Conservation (phyloP, 2,797 vertebrate genomes). For the Remorina albescens region DNA sequence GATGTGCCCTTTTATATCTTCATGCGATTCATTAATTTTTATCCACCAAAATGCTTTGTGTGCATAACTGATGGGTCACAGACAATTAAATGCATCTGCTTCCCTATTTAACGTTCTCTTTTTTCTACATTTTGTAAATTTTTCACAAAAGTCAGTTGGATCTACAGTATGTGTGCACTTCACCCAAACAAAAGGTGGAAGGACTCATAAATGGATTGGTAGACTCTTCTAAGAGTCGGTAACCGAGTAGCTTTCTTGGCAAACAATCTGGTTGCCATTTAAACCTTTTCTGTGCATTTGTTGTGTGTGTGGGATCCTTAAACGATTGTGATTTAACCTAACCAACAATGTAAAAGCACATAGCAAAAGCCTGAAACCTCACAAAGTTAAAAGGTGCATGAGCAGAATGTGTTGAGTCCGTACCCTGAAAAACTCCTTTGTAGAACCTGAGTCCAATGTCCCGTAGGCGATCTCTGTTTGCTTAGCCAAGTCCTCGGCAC, state of each 20-base stretch:
- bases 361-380: conserved; percentile 4
- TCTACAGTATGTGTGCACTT: background rate
- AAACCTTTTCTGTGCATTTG: background rate
- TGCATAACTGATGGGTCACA: background rate
- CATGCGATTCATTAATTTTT: background rate
- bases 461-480: conserved; percentile 99
- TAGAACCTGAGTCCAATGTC: conserved; percentile 96
- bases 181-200: background rate
- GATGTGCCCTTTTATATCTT: background rate
- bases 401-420: conserved; percentile 52
- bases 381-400: too few relatives aligned
- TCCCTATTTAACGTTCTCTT: background rate
- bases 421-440: conserved; percentile 99
- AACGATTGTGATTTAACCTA: background rate
- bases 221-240: too few relatives aligned
- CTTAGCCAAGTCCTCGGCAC: conserved; percentile 95
- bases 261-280: background rate
- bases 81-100: background rate
- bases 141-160: background rate
- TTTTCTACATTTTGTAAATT: too few relatives aligned
- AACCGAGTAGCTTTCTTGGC: background rate
- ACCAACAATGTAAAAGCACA: too few relatives aligned
- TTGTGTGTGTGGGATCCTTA: background rate
- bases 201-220: background rate
- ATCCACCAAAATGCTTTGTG: background rate